Conservation (phyloP, 2,113 vertebrate species). For the Centropristis striata region DNA sequence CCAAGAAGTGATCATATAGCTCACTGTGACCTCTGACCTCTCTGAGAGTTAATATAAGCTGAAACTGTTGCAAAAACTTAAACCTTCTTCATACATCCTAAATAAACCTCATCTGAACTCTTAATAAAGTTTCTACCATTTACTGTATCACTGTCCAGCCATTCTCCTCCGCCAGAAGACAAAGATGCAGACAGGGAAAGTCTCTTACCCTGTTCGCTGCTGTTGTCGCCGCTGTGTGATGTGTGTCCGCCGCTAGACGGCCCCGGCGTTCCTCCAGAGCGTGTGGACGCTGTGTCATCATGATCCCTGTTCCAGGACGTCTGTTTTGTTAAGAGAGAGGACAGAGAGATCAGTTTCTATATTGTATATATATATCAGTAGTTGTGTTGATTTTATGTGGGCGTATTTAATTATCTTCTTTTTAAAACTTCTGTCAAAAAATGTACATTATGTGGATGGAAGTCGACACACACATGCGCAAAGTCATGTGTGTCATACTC, state of each 20-base stretch:
- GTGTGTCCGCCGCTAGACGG: constrained; percentile 99
- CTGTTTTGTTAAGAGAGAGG: constrained; percentile 74
- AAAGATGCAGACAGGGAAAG: neutral
- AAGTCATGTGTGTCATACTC: neutral
- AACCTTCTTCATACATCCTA: neutral
- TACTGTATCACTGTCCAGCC: neutral
- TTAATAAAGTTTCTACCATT: neutral
- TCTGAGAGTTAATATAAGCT: neutral
- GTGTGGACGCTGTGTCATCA: constrained; percentile 97
- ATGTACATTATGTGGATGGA: neutral
- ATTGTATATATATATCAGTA: neutral
- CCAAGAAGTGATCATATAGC: neutral
- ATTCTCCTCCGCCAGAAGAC: neutral
- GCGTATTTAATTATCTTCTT: neutral
- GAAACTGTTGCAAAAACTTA: neutral
- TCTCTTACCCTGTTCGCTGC: constrained; percentile 97
- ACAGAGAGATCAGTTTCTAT: neutral
- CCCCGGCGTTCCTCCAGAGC: constrained; percentile 96
- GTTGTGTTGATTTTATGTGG: neutral
- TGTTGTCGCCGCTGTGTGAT: constrained; percentile 99
- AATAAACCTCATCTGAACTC: neutral
- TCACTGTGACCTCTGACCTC: constrained; percentile 37
- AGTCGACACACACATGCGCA: neutral
- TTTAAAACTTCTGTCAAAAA: constrained; percentile 8
- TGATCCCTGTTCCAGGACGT: constrained; percentile 99